A percentile compares a stretch with the other conserved stretches of the same genome.
These are phyloP conservation scores for Cabera pusaria DNA, from an alignment of 2,888 invertebrate genomes.

Conservation along the genomic window DNA sequence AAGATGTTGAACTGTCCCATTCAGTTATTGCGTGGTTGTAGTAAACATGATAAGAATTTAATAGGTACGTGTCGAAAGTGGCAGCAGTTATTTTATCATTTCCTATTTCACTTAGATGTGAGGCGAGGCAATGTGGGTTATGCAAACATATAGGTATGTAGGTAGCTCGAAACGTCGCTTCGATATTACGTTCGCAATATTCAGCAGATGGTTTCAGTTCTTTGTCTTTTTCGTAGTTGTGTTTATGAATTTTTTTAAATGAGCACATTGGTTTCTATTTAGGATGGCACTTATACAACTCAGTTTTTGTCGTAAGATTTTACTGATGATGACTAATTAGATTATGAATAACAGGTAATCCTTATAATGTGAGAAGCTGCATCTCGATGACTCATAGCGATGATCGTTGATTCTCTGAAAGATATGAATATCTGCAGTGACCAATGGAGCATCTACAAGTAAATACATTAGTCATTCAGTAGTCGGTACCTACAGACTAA, in stretches of 20 bases:
- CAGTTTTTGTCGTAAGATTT: too few relatives aligned
- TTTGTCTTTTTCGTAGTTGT: slow-evolving; percentile 1
- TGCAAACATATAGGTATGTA: slow-evolving; percentile 25
- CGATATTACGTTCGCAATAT: slow-evolving; percentile 4
- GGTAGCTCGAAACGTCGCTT: slow-evolving; percentile 16
- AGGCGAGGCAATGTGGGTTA: slow-evolving; percentile 32
- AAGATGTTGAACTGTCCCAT: slow-evolving; percentile 51
- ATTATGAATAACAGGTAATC: too few relatives aligned
- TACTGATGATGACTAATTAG: too few relatives aligned
- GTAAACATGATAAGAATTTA: slow-evolving; percentile 62
- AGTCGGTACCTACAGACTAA: slow-evolving; percentile 34
- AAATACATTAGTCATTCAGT: slow-evolving; percentile 31
- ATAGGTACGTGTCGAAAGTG: slow-evolving; percentile 52
- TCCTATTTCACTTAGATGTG: slow-evolving; percentile 34
- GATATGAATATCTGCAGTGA: slow-evolving; percentile 12
- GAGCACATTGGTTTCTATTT: too few relatives aligned
- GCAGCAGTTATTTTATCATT: slow-evolving; percentile 47
- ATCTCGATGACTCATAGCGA: slow-evolving; percentile 11
- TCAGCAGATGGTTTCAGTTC: slow-evolving; percentile 1
- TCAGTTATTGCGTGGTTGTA: slow-evolving; percentile 60
- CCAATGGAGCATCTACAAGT: slow-evolving; percentile 21
- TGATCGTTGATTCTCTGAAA: slow-evolving; percentile 19
- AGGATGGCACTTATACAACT: too few relatives aligned
- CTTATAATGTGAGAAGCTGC: slow-evolving; percentile 3
- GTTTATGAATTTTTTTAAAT: too few relatives aligned